A percentile compares a stretch with the other conserved stretches of the same genome.
Conservation (phyloP, 2,113 vertebrate species). For the Zosterops japonicus region DNA sequence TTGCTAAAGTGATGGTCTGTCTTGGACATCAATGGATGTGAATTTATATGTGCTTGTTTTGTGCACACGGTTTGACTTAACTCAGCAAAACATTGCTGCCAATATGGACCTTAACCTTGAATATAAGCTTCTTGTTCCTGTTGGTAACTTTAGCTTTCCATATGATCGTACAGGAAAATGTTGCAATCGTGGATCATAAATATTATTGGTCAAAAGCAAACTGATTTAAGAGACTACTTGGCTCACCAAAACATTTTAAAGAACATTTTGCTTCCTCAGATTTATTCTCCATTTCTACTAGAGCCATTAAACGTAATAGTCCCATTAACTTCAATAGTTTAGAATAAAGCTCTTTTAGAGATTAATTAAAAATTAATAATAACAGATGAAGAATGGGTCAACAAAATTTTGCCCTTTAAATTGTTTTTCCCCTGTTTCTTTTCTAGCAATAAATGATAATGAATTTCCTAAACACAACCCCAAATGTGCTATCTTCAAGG, state of each 20-base stretch:
- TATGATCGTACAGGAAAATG: not conserved
- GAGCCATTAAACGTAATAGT: not conserved
- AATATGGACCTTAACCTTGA: not conserved
- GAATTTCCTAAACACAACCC: not conserved
- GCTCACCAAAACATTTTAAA: not conserved
- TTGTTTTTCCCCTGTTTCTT: not conserved
- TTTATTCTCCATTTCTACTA: not conserved
- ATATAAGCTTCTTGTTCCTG: not conserved
- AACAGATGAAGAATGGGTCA: not conserved
- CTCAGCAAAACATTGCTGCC: not conserved
- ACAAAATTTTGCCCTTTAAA: not conserved
- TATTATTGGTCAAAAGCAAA: not conserved
- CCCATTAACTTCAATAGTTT: not conserved
- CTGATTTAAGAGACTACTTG: not conserved
- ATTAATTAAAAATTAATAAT: constrained; percentile 48
- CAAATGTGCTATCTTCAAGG: not conserved
- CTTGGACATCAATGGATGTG: not conserved
- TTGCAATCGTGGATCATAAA: not conserved
- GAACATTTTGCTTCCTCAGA: not conserved
- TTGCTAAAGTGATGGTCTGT: not conserved
- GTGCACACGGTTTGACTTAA: not conserved
- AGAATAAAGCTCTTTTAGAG: not conserved
- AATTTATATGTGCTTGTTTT: not conserved
- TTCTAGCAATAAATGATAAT: not conserved
- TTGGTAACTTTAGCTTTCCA: not conserved